Conservation (phyloP, 2,113 vertebrate species). For the Silurus glanis region DNA sequence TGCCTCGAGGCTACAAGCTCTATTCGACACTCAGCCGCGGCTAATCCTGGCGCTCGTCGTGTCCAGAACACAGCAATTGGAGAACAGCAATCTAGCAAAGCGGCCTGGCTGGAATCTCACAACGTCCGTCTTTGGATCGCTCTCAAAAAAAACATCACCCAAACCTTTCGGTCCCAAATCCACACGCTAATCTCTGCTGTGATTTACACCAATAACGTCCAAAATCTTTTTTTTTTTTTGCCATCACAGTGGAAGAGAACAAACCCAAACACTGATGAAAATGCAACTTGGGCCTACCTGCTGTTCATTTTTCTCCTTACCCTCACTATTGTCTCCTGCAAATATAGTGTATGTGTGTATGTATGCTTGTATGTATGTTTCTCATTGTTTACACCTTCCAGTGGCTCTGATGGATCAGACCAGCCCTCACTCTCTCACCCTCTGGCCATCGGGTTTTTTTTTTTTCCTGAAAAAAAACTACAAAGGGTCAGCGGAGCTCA, state of each 20-base stretch:
- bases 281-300: background rate
- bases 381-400: slow-evolving; percentile 1
- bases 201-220: slow-evolving; percentile 13
- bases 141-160: background rate
- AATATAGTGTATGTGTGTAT: too few relatives aligned
- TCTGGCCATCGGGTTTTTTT: background rate
- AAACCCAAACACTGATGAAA: background rate
- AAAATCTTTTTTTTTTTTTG: background rate
- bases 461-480: slow-evolving; percentile 33
- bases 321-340: background rate
- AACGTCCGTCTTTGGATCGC: background rate
- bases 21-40: slow-evolving; percentile 46
- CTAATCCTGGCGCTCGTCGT: slow-evolving; percentile 50
- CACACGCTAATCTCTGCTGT: background rate
- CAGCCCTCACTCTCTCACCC: slow-evolving; percentile 29
- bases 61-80: slow-evolving; percentile 8
- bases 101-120: slow-evolving; percentile 15
- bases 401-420: slow-evolving; percentile 23
- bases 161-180: background rate
- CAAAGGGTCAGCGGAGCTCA: slow-evolving; percentile 58
- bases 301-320: background rate
- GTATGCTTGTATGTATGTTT: background rate
- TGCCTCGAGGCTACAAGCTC: slow-evolving; percentile 63
- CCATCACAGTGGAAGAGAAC: slow-evolving; percentile 1
- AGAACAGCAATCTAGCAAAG: slow-evolving; percentile 13